Conservation (phyloP, 1,140 invertebrate species). For the Ptiloglossa arizonensis region DNA sequence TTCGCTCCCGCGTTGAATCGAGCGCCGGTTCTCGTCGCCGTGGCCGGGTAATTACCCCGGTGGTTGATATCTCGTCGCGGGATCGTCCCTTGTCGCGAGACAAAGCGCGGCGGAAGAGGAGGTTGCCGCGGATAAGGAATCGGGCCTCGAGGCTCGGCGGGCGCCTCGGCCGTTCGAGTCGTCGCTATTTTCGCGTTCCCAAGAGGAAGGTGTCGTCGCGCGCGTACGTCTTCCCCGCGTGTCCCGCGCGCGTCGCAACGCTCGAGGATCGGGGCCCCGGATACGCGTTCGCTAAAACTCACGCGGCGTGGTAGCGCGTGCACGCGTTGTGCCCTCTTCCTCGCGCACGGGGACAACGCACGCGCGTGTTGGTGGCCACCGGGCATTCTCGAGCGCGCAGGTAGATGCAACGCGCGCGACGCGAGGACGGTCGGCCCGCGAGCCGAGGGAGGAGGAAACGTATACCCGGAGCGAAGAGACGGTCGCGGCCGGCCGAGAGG, state of each 20-base stretch:
- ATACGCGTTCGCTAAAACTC: constrained; percentile 15
- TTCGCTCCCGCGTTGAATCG: too few species aligned
- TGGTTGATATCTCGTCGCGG: too few species aligned
- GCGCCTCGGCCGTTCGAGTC: too few species aligned
- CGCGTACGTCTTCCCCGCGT: too few species aligned
- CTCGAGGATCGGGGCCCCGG: neutral
- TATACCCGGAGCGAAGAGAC: neutral
- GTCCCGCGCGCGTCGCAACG: too few species aligned
- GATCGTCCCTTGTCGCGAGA: too few species aligned
- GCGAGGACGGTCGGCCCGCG: constrained; percentile 20
- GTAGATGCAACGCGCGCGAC: constrained; percentile 43
- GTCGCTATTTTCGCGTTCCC: constrained; percentile 69
- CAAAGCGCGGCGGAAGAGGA: neutral
- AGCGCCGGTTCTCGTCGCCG: too few species aligned
- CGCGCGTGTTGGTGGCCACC: constrained; percentile 13
- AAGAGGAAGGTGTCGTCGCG: constrained; percentile 42
- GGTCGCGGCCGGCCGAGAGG: too few species aligned
- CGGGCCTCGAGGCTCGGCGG: constrained; percentile 56
- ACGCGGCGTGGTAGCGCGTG: constrained; percentile 15
- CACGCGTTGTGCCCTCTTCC: neutral
- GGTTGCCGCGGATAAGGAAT: constrained; percentile 45
- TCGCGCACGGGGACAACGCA: neutral
- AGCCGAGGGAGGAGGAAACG: constrained; percentile 1
- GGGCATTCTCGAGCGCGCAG: constrained; percentile 51
- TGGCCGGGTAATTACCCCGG: too few species aligned